phyloP scores from a whole-genome alignment of 37 sponge, comb jelly and placozoan species.

The Hexactinellida sp. region DNA sequence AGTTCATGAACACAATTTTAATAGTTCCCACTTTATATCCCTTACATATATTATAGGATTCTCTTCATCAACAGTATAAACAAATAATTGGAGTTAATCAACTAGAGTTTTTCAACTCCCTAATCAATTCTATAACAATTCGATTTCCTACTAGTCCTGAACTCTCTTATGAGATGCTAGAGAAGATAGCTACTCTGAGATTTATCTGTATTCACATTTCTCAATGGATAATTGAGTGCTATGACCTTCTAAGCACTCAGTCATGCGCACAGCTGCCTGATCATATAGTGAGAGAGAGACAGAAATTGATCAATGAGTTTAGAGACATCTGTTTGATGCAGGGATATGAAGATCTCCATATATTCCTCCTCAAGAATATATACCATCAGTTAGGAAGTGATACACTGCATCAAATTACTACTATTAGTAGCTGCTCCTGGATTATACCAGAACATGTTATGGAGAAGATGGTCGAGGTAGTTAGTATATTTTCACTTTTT shows the following conservation, averaged over 20 bases:
- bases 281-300: not conserved
- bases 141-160: not conserved
- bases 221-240: not conserved
- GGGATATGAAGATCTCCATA: not conserved
- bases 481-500: not conserved
- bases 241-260: not conserved
- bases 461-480: not conserved
- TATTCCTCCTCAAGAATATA: not conserved
- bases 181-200: not conserved
- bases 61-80: not conserved
- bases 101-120: not conserved
- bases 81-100: not conserved
- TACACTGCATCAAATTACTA: not conserved
- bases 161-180: not conserved
- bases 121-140: not conserved
- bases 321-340: not conserved
- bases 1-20: no score
- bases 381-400: not conserved
- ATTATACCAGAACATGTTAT: not conserved
- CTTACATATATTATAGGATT: no score
- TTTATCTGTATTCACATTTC: conserved; percentile 1
- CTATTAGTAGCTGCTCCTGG: not conserved
- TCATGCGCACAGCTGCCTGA: not conserved
- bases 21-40: no score
- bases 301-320: not conserved